Evolutionary conservation across 2,888 invertebrate species (phyloP).

Genomic region (Mesorhabditis belari): DNA sequence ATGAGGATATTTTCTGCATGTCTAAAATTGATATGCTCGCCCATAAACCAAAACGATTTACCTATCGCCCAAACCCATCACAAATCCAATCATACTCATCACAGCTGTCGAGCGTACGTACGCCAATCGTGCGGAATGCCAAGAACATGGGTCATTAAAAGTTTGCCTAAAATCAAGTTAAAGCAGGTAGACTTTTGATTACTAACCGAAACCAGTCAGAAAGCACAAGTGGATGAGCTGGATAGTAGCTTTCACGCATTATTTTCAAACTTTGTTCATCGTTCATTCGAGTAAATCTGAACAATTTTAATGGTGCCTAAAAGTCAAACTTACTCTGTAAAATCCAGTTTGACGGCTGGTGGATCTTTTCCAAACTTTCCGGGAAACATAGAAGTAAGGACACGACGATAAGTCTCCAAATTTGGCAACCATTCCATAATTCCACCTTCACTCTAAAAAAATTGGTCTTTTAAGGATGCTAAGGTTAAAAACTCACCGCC

Average conservation of each 20-base stretch:
- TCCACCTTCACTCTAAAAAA: conserved; percentile 73
- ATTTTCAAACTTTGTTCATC: conserved; percentile 10
- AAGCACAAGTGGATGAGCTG: conserved; percentile 71
- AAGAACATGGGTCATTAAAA: conserved; percentile 40
- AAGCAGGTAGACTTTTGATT: not conserved
- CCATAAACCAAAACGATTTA: not conserved
- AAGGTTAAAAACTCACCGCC: conserved; percentile 17
- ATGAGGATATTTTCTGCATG: conserved; percentile 65
- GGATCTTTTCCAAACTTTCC: conserved; percentile 1
- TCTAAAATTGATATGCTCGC: conserved; percentile 7
- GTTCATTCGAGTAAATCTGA: not conserved
- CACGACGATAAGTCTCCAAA: conserved; percentile 57
- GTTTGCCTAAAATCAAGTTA: conserved; percentile 16
- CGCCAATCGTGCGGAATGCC: conserved; percentile 83
- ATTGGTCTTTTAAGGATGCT: conserved; percentile 51
- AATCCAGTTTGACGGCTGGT: not conserved
- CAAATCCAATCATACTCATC: conserved; percentile 67
- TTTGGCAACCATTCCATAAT: conserved; percentile 92
- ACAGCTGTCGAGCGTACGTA: conserved; percentile 89
- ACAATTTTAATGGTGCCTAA: not conserved
- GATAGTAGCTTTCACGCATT: conserved; percentile 18
- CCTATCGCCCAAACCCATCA: conserved; percentile 36
- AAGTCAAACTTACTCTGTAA: not conserved
- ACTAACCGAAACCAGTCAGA: conserved; percentile 70
- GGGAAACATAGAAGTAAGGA: conserved; percentile 9